A percentile compares a stretch with the other conserved stretches of the same genome.
These are phyloP conservation scores for Halcyon chelicuti DNA, from an alignment of 2,797 vertebrate species.

Conservation along the genomic window DNA sequence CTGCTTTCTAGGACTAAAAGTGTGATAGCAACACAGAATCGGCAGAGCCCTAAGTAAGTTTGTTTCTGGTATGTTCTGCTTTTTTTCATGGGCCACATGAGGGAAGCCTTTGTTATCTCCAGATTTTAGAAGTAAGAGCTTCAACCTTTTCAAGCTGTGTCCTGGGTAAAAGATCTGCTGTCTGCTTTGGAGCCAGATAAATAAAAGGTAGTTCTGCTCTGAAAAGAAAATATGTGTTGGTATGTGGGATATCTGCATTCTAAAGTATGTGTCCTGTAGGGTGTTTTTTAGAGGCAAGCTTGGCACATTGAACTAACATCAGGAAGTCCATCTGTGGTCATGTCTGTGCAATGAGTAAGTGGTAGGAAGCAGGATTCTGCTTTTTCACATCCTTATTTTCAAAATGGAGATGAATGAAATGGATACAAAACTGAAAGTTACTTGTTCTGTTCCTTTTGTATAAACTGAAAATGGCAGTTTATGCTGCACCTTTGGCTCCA, in stretches of 20 bases:
- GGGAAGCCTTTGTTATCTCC: neutral
- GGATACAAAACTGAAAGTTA: neutral
- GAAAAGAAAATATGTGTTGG: neutral
- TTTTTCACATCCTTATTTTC: constrained; percentile 2
- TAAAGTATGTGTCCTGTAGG: neutral
- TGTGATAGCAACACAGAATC: neutral
- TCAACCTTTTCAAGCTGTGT: neutral
- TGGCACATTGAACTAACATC: neutral
- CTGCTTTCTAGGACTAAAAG: neutral
- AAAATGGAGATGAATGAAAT: neutral
- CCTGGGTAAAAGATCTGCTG: neutral
- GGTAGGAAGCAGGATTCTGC: neutral
- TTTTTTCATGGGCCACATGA: neutral
- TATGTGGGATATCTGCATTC: neutral
- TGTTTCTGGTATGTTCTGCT: neutral
- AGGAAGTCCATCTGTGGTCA: neutral
- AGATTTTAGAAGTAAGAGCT: neutral
- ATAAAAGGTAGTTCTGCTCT: neutral
- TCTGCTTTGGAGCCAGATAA: neutral
- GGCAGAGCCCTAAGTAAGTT: neutral
- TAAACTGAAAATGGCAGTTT: neutral
- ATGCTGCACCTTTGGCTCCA: neutral
- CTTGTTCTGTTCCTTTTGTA: neutral
- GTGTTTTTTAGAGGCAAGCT: neutral
- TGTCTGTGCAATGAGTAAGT: accelerated